A percentile compares a stretch with the other conserved stretches of the same genome.
Conservation (phyloP, 2,113 vertebrate genomes). For the Leucopsar rothschildi region DNA sequence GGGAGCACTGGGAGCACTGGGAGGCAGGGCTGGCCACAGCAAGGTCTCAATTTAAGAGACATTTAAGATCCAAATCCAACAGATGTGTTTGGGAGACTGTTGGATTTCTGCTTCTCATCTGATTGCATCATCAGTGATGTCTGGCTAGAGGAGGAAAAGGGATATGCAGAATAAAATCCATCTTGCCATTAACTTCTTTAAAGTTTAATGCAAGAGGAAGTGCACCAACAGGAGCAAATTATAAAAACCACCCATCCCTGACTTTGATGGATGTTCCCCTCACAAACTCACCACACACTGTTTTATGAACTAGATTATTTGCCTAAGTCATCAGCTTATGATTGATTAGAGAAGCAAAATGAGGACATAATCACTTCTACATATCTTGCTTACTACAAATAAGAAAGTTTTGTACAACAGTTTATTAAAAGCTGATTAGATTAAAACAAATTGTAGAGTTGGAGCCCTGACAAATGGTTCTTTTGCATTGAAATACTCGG, state of each 20-base stretch:
- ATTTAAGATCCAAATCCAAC: background rate
- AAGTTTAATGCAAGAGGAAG: constrained; percentile 10
- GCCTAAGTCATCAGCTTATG: constrained; percentile 26
- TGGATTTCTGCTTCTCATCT: background rate
- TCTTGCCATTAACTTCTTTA: background rate
- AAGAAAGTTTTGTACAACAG: background rate
- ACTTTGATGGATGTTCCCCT: constrained; percentile 38
- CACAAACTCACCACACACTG: background rate
- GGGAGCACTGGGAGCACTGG: background rate
- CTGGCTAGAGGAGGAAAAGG: background rate
- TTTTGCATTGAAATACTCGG: background rate
- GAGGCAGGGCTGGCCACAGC: background rate
- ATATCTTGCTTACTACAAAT: constrained; percentile 12
- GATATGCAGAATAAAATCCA: background rate
- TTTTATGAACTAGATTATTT: constrained; percentile 39
- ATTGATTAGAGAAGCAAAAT: constrained; percentile 39
- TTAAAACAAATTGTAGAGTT: background rate
- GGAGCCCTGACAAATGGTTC: background rate
- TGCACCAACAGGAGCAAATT: constrained; percentile 12
- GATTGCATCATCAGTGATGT: background rate
- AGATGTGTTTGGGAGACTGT: background rate
- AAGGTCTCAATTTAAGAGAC: background rate
- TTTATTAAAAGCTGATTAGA: constrained; percentile 36
- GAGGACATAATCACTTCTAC: constrained; percentile 4
- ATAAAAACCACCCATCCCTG: constrained; percentile 2